Evolutionary conservation across 1,140 invertebrate genomes (phyloP).

Genomic region (Metaphire vulgaris): DNA sequence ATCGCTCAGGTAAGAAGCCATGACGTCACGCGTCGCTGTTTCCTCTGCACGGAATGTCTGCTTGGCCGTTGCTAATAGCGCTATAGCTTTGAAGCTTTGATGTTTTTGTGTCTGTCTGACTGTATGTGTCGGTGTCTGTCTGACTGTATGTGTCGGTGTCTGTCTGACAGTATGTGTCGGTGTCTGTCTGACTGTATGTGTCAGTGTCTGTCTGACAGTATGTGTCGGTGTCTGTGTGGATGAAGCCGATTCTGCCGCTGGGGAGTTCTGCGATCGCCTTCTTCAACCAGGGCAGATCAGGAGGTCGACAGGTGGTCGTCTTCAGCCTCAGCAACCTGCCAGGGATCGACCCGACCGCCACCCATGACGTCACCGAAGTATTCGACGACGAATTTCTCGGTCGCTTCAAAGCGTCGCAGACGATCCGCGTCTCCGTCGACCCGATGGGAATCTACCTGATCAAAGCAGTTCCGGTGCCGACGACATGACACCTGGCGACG

Average conservation of each 20-base stretch:
- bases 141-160: too few species aligned
- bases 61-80: too few species aligned
- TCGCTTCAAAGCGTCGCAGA: slow-evolving; percentile 25
- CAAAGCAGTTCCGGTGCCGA: neutral
- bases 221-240: slow-evolving; percentile 24
- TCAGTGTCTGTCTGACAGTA: too few species aligned
- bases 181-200: too few species aligned
- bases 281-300: slow-evolving; percentile 20
- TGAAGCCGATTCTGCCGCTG: slow-evolving; percentile 21
- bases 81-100: too few species aligned
- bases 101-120: too few species aligned
- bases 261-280: slow-evolving; percentile 27
- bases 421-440: slow-evolving; percentile 17
- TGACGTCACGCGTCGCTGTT: too few species aligned
- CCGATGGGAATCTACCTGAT: slow-evolving; percentile 6
- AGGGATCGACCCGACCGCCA: slow-evolving; percentile 1
- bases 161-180: too few species aligned
- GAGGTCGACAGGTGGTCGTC: slow-evolving; percentile 15
- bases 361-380: slow-evolving; percentile 26
- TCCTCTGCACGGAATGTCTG: too few species aligned
- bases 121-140: too few species aligned
- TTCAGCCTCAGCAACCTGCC: slow-evolving; percentile 21
- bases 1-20: slow-evolving; percentile 31
- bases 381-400: slow-evolving; percentile 16
- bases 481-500: too few species aligned